Evolutionary conservation across 1,140 invertebrate species (phyloP).

Genomic region (Drosophila orena): DNA sequence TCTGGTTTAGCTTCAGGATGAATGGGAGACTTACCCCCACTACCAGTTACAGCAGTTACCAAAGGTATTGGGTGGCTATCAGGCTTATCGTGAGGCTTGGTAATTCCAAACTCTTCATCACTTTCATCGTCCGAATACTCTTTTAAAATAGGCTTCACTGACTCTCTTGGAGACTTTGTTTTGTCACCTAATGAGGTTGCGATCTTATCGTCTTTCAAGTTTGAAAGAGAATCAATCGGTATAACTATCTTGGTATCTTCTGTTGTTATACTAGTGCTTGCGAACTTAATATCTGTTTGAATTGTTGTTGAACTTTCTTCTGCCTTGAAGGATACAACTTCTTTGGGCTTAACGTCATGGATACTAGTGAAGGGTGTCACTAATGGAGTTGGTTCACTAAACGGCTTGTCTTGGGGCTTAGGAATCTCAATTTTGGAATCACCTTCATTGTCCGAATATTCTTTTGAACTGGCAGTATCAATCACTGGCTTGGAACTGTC

Average conservation of each 20-base stretch:
- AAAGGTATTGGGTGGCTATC: not conserved
- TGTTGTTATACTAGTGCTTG: too few relatives aligned
- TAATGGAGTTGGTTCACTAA: not conserved
- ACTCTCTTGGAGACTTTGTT: not conserved
- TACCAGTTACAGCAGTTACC: not conserved
- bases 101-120: not conserved
- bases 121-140: conserved; percentile 9
- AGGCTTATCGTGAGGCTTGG: conserved; percentile 4
- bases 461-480: not conserved
- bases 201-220: not conserved
- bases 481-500: not conserved
- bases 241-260: too few relatives aligned
- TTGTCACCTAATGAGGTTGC: not conserved
- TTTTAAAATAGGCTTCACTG: not conserved
- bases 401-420: not conserved
- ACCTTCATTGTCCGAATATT: not conserved
- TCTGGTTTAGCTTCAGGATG: not conserved
- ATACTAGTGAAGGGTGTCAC: not conserved
- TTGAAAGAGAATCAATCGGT: too few relatives aligned
- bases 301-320: too few relatives aligned
- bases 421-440: not conserved
- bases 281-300: too few relatives aligned
- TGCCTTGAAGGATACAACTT: too few relatives aligned
- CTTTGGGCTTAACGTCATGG: not conserved
- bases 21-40: not conserved